Conservation (phyloP, 2,797 vertebrate species). For the Florisuga fusca region DNA sequence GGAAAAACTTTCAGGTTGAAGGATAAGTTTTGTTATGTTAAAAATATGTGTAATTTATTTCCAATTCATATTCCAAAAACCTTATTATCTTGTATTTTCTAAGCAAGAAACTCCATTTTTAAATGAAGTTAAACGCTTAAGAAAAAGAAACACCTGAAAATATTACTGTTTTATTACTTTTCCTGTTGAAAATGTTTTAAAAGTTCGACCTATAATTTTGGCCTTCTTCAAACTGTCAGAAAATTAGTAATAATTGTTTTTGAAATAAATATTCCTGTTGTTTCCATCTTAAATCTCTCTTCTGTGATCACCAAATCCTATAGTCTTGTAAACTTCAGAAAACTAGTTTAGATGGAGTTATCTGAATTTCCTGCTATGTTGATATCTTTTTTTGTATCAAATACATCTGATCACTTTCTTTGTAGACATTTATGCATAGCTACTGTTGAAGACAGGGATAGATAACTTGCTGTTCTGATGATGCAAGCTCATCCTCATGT, state of each 20-base stretch:
- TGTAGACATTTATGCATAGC: background rate
- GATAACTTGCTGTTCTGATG: background rate
- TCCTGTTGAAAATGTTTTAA: background rate
- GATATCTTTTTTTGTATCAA: background rate
- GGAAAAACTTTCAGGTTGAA: rapidly evolving
- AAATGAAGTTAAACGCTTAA: background rate
- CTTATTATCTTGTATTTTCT: rapidly evolving
- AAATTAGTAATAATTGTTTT: background rate
- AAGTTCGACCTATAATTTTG: background rate
- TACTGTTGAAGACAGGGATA: background rate
- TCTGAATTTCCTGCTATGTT: background rate
- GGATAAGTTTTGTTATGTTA: background rate
- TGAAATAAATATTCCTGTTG: background rate
- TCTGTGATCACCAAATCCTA: background rate
- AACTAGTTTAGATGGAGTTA: background rate
- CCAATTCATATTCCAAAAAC: background rate
- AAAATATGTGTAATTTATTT: background rate
- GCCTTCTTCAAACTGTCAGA: background rate
- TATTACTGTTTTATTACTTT: background rate
- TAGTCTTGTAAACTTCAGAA: background rate
- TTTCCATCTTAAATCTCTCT: rapidly evolving
- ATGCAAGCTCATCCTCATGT: background rate
- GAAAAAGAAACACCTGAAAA: rapidly evolving
- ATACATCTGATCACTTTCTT: background rate
- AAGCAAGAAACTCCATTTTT: background rate